Evolutionary conservation across 1,140 invertebrate species (phyloP).

Genomic region (Mizuhopecten yessoensis): DNA sequence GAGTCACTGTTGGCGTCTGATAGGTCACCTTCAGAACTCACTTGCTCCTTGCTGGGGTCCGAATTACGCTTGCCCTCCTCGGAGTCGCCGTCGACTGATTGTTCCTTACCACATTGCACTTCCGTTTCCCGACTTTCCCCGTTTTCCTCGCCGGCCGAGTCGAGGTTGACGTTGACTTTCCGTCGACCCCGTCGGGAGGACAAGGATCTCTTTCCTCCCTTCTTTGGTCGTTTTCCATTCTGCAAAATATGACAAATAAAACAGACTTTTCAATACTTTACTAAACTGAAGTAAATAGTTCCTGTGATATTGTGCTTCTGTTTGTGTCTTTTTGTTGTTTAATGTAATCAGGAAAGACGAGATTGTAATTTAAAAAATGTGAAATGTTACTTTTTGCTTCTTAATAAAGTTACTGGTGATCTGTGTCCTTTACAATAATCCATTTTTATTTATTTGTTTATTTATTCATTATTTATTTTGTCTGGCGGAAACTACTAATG

Average conservation of each 20-base stretch:
- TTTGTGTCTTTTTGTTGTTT: too few relatives aligned
- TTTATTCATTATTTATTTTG: too few relatives aligned
- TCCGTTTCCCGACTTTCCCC: neutral
- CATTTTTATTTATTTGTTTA: too few relatives aligned
- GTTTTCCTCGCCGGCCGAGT: constrained; percentile 30
- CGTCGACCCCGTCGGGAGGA: neutral
- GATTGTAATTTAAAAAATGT: too few relatives aligned
- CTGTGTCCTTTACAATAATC: too few relatives aligned
- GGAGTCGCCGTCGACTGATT: neutral
- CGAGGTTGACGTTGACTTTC: neutral
- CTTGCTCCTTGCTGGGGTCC: neutral
- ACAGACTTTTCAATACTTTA: too few relatives aligned
- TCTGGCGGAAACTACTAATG: too few relatives aligned
- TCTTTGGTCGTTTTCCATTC: neutral
- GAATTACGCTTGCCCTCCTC: neutral
- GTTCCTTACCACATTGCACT: neutral
- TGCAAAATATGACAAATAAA: neutral
- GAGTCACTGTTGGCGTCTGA: neutral
- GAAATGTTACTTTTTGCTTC: too few relatives aligned
- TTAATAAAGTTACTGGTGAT: too few relatives aligned
- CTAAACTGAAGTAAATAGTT: too few relatives aligned
- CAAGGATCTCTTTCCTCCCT: neutral
- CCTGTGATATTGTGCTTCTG: too few relatives aligned
- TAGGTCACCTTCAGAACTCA: neutral
- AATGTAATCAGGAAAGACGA: too few relatives aligned